Percentiles rank a stretch among this genome's conserved stretches.
Conservation (phyloP, 2,888 invertebrate genomes). For the Eulithis prunata region DNA sequence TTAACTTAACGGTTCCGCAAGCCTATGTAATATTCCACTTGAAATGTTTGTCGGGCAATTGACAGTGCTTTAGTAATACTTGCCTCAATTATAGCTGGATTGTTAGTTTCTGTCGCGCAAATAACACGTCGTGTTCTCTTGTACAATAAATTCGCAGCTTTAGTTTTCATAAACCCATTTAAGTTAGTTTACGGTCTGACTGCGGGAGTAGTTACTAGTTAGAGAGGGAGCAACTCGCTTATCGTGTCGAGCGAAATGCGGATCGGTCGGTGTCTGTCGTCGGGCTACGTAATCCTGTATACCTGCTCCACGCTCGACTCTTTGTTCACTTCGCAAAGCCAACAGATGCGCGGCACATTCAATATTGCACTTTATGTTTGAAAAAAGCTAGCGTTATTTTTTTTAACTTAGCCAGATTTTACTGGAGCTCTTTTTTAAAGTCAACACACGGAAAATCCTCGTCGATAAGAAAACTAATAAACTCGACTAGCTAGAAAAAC, state of each 20-base stretch:
- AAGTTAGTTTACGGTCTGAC: slow-evolving; percentile 65
- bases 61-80: slow-evolving; percentile 42
- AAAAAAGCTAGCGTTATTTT: slow-evolving; percentile 17
- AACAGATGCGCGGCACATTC: slow-evolving; percentile 62
- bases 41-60: slow-evolving; percentile 53
- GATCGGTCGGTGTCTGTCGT: slow-evolving; percentile 36
- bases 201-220: slow-evolving; percentile 42
- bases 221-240: slow-evolving; percentile 39
- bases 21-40: slow-evolving; percentile 53
- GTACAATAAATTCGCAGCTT: slow-evolving; percentile 61
- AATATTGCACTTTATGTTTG: slow-evolving; percentile 22
- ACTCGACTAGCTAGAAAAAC: slow-evolving; percentile 35
- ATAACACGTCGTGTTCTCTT: slow-evolving; percentile 22
- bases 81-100: slow-evolving; percentile 24
- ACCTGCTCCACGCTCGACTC: slow-evolving; percentile 72
- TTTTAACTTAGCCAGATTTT: slow-evolving; percentile 28
- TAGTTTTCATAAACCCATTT: slow-evolving; percentile 75
- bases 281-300: slow-evolving; percentile 56
- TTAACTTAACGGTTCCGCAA: slow-evolving; percentile 70
- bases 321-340: slow-evolving; percentile 61
- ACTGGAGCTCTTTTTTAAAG: slow-evolving; percentile 55
- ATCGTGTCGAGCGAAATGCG: slow-evolving; percentile 42
- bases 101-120: slow-evolving; percentile 34
- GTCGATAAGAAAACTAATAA: slow-evolving; percentile 27
- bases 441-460: slow-evolving; percentile 44